Evolutionary conservation across 2,888 invertebrate species (phyloP).

Genomic region (Eristalis intricaria): DNA sequence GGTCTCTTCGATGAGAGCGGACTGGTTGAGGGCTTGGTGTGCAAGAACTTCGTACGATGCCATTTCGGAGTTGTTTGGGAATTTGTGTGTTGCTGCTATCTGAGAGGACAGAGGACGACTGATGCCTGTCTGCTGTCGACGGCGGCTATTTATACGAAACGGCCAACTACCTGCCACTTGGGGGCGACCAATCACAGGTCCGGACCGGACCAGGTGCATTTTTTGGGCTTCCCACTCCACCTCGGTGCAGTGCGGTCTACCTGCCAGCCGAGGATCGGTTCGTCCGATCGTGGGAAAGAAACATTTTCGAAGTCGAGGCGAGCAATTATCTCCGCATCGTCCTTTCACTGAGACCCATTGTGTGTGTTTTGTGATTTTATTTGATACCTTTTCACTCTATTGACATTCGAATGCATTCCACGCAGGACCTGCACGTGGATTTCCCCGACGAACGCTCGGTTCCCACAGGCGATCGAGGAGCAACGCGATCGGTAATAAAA

Average conservation of each 20-base stretch:
- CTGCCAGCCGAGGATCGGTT: slow-evolving; percentile 29
- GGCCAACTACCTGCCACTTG: background rate
- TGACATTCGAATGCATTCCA: slow-evolving; percentile 28
- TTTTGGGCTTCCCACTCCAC: slow-evolving; percentile 9
- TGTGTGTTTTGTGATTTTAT: slow-evolving; percentile 28
- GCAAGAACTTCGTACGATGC: slow-evolving; percentile 74
- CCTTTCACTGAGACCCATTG: slow-evolving; percentile 48
- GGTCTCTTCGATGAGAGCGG: slow-evolving; percentile 25
- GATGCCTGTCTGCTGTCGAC: slow-evolving; percentile 69
- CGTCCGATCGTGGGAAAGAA: slow-evolving; percentile 59
- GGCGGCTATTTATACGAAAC: slow-evolving; percentile 75
- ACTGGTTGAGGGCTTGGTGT: slow-evolving; percentile 52
- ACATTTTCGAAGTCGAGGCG: slow-evolving; percentile 23
- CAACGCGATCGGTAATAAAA: slow-evolving; percentile 25
- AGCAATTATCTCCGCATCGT: slow-evolving; percentile 36
- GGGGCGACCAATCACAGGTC: slow-evolving; percentile 74
- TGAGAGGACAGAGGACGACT: slow-evolving; percentile 68
- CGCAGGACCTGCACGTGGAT: slow-evolving; percentile 57
- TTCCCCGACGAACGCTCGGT: slow-evolving; percentile 46
- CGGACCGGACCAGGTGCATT: slow-evolving; percentile 75
- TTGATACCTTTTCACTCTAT: slow-evolving; percentile 58
- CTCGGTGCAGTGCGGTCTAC: slow-evolving; percentile 24
- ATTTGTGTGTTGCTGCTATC: slow-evolving; percentile 37
- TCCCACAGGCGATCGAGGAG: slow-evolving; percentile 7
- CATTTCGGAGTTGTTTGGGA: slow-evolving; percentile 72